A percentile compares a stretch with the other conserved stretches of the same genome.
phyloP scores from a whole-genome alignment of 2,113 vertebrate species.

The Macquaria australasica region DNA sequence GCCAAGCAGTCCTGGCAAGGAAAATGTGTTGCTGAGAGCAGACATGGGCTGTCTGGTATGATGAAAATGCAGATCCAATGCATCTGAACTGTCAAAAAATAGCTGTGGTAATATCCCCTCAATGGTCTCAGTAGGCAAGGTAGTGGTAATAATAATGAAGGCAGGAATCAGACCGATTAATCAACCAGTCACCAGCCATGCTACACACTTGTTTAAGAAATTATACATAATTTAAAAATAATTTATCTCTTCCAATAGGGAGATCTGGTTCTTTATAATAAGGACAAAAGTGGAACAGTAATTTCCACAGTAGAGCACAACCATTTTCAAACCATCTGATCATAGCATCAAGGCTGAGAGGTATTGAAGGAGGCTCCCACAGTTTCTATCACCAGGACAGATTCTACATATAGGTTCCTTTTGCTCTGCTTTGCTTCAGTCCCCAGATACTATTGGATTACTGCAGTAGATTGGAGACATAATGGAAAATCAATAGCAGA shows the following conservation, averaged over 20 bases:
- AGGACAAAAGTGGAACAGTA: neutral
- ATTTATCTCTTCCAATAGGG: neutral
- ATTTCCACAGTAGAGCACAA: conserved; percentile 1
- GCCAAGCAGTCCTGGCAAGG: conserved; percentile 48
- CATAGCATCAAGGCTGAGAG: conserved; percentile 2
- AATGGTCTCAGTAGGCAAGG: neutral
- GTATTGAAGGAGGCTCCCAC: conserved; percentile 14
- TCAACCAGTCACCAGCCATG: neutral
- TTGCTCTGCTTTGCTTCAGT: conserved; percentile 57
- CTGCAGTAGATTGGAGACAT: conserved; percentile 68
- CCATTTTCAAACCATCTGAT: conserved; percentile 27
- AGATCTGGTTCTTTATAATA: neutral
- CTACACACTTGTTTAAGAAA: neutral
- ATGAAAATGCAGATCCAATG: conserved; percentile 49
- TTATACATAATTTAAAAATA: neutral
- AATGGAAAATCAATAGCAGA: conserved; percentile 75
- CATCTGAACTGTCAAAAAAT: conserved; percentile 37
- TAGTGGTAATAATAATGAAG: neutral
- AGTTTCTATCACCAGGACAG: conserved; percentile 31
- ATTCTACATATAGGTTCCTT: conserved; percentile 24
- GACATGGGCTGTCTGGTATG: conserved; percentile 54
- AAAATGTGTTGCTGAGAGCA: conserved; percentile 47
- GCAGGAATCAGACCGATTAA: neutral
- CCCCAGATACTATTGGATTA: conserved; percentile 73
- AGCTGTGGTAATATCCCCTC: conserved; percentile 9